These are phyloP conservation scores for Archocentrus centrarchus DNA, from an alignment of 2,113 vertebrate genomes.

Conservation along the genomic window DNA sequence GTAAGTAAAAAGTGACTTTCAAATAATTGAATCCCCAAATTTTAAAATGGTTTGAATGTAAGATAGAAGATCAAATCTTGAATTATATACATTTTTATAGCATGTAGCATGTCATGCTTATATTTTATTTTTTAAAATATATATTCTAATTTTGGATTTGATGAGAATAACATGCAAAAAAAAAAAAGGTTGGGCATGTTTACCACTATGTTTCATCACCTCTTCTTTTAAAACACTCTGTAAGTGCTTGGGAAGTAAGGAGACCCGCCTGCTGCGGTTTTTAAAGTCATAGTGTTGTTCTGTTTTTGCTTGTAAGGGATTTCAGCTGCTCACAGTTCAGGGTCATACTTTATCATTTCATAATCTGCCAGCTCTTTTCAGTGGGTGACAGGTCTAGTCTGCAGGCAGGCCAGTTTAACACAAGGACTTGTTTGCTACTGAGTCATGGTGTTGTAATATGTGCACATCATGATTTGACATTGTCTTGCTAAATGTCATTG, in stretches of 20 bases:
- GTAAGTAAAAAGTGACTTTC: neutral
- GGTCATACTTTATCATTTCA: neutral
- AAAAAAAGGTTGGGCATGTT: too few relatives aligned
- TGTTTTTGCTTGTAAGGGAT: neutral
- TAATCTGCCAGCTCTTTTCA: conserved; percentile 1
- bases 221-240: too few relatives aligned
- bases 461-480: neutral
- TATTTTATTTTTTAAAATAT: rapidly evolving
- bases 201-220: too few relatives aligned
- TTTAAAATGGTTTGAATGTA: neutral
- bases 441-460: neutral
- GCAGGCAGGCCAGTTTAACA: neutral
- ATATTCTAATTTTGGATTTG: neutral
- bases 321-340: neutral
- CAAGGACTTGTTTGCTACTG: neutral
- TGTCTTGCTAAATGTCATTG: neutral
- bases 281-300: too few relatives aligned
- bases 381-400: neutral
- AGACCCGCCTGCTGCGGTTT: too few relatives aligned
- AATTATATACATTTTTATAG: neutral
- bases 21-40: neutral
- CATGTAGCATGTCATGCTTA: too few relatives aligned
- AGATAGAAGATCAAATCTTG: neutral
- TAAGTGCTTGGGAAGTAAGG: too few relatives aligned
- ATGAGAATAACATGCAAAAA: too few relatives aligned